Evolutionary conservation across 2,113 vertebrate genomes (phyloP).

Genomic region (Gadus macrocephalus): DNA sequence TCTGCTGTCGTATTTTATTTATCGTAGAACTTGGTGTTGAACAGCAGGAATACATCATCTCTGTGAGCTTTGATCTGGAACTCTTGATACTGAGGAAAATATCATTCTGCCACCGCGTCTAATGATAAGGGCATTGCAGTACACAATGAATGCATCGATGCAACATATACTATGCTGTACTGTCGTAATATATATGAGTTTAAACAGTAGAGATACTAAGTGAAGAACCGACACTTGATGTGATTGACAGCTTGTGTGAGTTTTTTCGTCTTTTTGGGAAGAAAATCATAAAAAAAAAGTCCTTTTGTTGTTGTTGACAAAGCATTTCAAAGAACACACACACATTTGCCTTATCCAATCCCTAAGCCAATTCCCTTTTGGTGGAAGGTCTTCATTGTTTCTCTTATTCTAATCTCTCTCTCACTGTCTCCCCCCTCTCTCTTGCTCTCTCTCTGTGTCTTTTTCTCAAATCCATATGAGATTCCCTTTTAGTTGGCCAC

Average conservation of each 20-base stretch:
- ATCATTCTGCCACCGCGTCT: too few relatives aligned
- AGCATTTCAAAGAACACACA: slow-evolving; percentile 41
- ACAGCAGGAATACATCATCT: too few relatives aligned
- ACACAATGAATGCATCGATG: background rate
- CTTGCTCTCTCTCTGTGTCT: background rate
- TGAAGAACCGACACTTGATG: background rate
- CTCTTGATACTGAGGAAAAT: too few relatives aligned
- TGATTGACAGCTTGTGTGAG: slow-evolving; percentile 2
- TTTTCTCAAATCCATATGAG: slow-evolving; percentile 69
- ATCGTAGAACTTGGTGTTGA: too few relatives aligned
- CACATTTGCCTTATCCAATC: slow-evolving; percentile 63
- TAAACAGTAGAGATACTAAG: too few relatives aligned
- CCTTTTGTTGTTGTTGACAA: slow-evolving; percentile 48
- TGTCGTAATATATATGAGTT: background rate
- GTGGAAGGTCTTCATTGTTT: slow-evolving; percentile 74
- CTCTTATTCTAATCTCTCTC: slow-evolving; percentile 69
- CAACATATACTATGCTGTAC: background rate
- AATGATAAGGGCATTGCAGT: too few relatives aligned
- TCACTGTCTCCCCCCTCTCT: slow-evolving; percentile 6
- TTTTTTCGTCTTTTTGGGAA: slow-evolving; percentile 18
- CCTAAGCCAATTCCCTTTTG: slow-evolving; percentile 69
- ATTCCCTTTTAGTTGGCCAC: slow-evolving; percentile 71
- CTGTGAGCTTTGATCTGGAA: too few relatives aligned
- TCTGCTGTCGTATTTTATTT: too few relatives aligned
- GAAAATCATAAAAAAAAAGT: slow-evolving; percentile 32